Percentiles rank a stretch among this genome's conserved stretches.
phyloP scores from a whole-genome alignment of 2,888 invertebrate species.

The Caenorhabditis plicata region DNA sequence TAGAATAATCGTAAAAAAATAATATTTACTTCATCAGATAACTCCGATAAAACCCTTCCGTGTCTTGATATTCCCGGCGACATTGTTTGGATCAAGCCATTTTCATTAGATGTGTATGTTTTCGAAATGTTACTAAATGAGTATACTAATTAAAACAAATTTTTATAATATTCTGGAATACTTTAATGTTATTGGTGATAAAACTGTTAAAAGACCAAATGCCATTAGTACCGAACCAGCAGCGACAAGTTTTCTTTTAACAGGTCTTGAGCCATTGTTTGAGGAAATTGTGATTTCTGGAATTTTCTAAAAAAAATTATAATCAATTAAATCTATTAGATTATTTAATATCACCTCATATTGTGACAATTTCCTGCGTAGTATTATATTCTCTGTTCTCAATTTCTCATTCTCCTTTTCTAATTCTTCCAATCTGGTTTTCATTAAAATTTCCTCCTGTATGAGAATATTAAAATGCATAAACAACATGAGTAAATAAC shows the following conservation, averaged over 20 bases:
- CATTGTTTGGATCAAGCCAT: too few relatives aligned
- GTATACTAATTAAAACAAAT: too few relatives aligned
- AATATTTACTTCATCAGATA: too few relatives aligned
- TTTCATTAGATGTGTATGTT: too few relatives aligned
- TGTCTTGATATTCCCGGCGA: too few relatives aligned
- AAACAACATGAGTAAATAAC: too few relatives aligned
- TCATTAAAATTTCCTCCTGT: conserved; percentile 14
- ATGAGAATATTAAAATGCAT: too few relatives aligned
- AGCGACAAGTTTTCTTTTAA: conserved; percentile 6
- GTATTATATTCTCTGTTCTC: conserved; percentile 2
- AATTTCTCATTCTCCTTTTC: conserved; percentile 8
- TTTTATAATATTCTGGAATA: background rate
- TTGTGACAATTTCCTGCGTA: background rate
- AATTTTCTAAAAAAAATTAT: background rate
- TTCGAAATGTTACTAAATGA: too few relatives aligned
- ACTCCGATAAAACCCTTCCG: too few relatives aligned
- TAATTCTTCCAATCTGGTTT: conserved; percentile 1
- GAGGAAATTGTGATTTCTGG: too few relatives aligned
- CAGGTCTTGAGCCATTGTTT: background rate
- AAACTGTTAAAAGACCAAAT: conserved; percentile 30
- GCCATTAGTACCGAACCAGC: conserved; percentile 28
- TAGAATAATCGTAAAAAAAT: too few relatives aligned
- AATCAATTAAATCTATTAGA: conserved; percentile 1
- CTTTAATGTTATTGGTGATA: conserved; percentile 13
- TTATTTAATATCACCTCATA: conserved; percentile 5